Evolutionary conservation across 2,888 invertebrate species (phyloP).

Genomic region (Metallyticus violacea): DNA sequence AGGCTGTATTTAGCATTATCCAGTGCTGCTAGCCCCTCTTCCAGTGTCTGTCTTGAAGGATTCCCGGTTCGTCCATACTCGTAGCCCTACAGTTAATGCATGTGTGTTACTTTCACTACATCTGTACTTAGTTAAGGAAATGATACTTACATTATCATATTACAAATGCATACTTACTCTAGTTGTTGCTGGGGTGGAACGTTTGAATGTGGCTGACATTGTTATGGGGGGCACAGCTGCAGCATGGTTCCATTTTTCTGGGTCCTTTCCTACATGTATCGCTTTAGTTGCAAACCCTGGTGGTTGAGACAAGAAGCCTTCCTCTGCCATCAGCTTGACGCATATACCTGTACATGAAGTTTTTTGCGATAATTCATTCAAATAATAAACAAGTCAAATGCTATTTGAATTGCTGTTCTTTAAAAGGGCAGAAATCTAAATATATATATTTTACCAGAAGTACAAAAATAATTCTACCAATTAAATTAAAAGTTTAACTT

Average conservation of each 20-base stretch:
- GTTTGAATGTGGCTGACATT: not conserved
- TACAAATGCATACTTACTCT: not conserved
- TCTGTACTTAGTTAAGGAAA: too few species aligned
- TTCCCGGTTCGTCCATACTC: not conserved
- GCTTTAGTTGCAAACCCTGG: not conserved
- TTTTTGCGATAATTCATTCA: too few species aligned
- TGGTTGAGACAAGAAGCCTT: not conserved
- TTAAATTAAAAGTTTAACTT: too few species aligned
- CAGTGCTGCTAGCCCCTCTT: constrained; percentile 44
- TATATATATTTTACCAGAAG: too few species aligned
- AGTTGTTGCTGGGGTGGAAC: not conserved
- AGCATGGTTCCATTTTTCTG: not conserved
- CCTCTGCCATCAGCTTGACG: not conserved
- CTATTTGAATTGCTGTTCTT: too few species aligned
- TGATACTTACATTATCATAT: too few species aligned
- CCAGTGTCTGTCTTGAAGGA: not conserved
- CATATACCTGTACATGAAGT: too few species aligned
- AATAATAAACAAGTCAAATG: too few species aligned
- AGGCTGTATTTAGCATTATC: constrained; percentile 85
- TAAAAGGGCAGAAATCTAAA: too few species aligned
- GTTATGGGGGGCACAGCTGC: not conserved
- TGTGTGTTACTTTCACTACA: too few species aligned
- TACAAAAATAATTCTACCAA: too few species aligned
- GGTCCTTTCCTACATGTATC: not conserved
- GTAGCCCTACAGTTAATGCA: not conserved